These are phyloP conservation scores for Muscidifurax raptorellus DNA, from an alignment of 1,140 invertebrate species.

Conservation along the genomic window DNA sequence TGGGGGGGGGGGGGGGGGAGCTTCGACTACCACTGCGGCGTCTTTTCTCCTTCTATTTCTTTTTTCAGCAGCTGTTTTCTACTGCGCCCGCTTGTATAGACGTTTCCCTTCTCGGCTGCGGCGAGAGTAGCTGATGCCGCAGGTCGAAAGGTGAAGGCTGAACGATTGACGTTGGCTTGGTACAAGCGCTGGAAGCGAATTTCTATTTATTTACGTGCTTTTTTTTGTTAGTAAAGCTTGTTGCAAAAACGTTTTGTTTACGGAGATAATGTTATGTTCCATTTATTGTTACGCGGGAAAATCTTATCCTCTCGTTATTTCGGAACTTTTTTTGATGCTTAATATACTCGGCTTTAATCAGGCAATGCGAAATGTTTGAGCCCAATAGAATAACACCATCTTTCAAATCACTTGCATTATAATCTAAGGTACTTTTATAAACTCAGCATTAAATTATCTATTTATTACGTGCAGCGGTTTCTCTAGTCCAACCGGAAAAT, in stretches of 20 bases:
- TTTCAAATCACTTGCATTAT: too few relatives aligned
- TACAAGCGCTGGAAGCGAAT: neutral
- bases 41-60: neutral
- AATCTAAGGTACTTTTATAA: neutral
- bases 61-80: neutral
- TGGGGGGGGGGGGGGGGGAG: neutral
- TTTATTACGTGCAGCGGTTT: neutral
- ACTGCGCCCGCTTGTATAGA: too few relatives aligned
- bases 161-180: neutral
- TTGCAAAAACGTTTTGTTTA: too few relatives aligned
- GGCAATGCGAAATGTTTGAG: too few relatives aligned
- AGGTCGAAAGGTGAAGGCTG: neutral
- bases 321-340: too few relatives aligned
- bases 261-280: too few relatives aligned
- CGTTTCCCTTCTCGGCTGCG: too few relatives aligned
- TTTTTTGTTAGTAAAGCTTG: too few relatives aligned
- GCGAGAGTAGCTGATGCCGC: neutral
- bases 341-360: too few relatives aligned
- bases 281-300: too few relatives aligned
- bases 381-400: too few relatives aligned
- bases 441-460: neutral
- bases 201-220: neutral
- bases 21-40: neutral
- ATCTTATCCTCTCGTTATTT: too few relatives aligned
- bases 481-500: neutral